Evolutionary conservation across 2,113 vertebrate species (phyloP).

Genomic region (Equus quagga): DNA sequence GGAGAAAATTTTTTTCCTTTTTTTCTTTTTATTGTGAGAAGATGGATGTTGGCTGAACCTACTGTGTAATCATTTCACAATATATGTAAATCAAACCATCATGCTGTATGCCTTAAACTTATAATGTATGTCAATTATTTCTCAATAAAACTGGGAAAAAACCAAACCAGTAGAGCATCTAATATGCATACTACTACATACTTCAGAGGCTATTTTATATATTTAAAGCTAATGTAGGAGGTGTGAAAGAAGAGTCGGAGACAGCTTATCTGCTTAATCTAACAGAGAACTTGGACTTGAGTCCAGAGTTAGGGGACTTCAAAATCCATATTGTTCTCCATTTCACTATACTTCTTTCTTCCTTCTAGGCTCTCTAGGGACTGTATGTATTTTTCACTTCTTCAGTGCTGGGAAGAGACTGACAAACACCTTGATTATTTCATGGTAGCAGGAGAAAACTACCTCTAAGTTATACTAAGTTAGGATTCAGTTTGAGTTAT

Average conservation of each 20-base stretch:
- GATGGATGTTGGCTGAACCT: no score
- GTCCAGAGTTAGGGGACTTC: background rate
- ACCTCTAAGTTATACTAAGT: background rate
- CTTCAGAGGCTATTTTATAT: background rate
- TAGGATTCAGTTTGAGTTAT: background rate
- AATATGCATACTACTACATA: background rate
- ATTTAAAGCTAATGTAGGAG: conserved; percentile 34
- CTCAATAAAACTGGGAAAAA: no score
- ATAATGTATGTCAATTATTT: no score
- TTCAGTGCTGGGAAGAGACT: background rate
- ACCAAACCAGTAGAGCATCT: background rate
- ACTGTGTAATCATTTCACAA: no score
- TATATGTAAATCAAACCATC: no score
- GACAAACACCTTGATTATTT: background rate
- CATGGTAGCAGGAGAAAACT: background rate
- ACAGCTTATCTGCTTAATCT: background rate
- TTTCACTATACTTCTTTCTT: conserved; percentile 16
- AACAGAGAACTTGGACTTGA: conserved; percentile 40
- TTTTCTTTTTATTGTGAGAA: no score
- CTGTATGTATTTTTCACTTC: conserved; percentile 24
- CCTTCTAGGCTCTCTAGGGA: conserved; percentile 3
- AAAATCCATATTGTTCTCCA: conserved; percentile 5
- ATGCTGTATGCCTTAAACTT: no score
- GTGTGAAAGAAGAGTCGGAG: background rate
- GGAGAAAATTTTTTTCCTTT: no score